Percentiles rank a stretch among this genome's conserved stretches.
These are phyloP conservation scores for Cetoscarus ocellatus DNA, from an alignment of 2,797 vertebrate genomes.

Conservation along the genomic window DNA sequence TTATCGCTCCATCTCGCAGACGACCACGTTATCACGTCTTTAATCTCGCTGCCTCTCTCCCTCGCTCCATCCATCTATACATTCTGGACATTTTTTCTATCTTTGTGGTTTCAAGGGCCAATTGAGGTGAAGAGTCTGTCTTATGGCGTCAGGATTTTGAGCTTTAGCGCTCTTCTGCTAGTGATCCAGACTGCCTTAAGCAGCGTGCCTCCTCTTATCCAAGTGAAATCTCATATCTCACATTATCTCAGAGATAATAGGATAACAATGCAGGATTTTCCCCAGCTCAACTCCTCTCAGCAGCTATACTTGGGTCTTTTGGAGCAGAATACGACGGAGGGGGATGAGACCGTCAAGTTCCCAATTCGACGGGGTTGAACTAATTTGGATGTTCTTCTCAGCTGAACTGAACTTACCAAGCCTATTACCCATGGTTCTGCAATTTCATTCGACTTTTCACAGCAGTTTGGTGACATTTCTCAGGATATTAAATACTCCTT, in stretches of 20 bases:
- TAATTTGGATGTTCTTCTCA: conserved; percentile 67
- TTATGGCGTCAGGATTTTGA: conserved; percentile 62
- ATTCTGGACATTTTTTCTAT: conserved; percentile 69
- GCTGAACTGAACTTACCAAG: conserved; percentile 64
- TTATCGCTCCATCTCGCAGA: conserved; percentile 67
- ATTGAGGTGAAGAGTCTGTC: conserved; percentile 69
- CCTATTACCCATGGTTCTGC: conserved; percentile 46
- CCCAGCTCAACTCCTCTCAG: conserved; percentile 54
- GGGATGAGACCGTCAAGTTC: conserved; percentile 59
- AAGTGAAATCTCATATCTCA: conserved; percentile 71
- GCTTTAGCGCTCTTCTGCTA: conserved; percentile 64
- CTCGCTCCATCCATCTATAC: conserved; percentile 36
- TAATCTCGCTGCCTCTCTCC: conserved; percentile 47
- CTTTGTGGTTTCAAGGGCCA: conserved; percentile 61
- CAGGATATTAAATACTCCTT: conserved; percentile 47
- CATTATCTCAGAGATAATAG: conserved; percentile 73
- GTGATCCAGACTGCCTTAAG: conserved; percentile 70
- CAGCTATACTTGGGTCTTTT: conserved; percentile 38
- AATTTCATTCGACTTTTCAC: conserved; percentile 18
- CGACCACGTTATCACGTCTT: conserved; percentile 55
- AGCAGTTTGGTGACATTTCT: conserved; percentile 48
- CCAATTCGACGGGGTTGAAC: conserved; percentile 64
- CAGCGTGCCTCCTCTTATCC: conserved; percentile 64
- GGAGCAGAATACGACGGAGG: conserved; percentile 52
- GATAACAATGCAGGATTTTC: conserved; percentile 71